A percentile compares a stretch with the other conserved stretches of the same genome.
phyloP scores from a whole-genome alignment of 2,888 invertebrate genomes.

The Limnephilus auricula region DNA sequence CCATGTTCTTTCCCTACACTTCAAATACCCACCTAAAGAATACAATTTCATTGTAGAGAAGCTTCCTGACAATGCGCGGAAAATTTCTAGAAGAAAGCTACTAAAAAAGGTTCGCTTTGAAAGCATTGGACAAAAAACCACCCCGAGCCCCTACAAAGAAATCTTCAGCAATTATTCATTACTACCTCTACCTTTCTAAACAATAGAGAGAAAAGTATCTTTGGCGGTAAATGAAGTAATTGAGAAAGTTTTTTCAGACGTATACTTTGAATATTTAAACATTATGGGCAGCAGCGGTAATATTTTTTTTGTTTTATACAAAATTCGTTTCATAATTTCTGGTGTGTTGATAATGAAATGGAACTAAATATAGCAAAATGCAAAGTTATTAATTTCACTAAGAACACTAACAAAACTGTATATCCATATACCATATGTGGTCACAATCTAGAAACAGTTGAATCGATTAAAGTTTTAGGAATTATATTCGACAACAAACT shows the following conservation, averaged over 20 bases:
- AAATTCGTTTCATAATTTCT: too few species aligned
- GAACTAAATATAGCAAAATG: too few species aligned
- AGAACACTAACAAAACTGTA: too few species aligned
- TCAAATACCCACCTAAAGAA: constrained; percentile 16
- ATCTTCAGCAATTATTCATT: constrained; percentile 32
- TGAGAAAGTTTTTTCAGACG: background rate
- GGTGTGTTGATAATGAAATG: too few species aligned
- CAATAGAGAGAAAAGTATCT: background rate
- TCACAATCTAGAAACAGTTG: too few species aligned
- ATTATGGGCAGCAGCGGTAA: too few species aligned
- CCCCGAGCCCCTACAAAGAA: background rate
- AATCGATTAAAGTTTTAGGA: too few species aligned
- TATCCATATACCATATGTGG: too few species aligned
- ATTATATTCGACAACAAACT: too few species aligned
- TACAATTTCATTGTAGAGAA: constrained; percentile 19
- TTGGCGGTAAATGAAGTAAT: background rate
- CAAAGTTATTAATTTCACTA: too few species aligned
- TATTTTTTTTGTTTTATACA: too few species aligned
- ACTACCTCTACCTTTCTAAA: constrained; percentile 11
- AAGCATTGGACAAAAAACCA: constrained; percentile 4
- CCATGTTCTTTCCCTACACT: background rate
- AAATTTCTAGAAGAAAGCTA: constrained; percentile 27
- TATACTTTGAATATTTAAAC: background rate
- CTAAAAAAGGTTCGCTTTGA: constrained; percentile 26
- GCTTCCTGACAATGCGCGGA: constrained; percentile 39